A percentile compares a stretch with the other conserved stretches of the same genome.
Evolutionary conservation across 1,140 invertebrate species (phyloP).

Genomic region (Lepidurus couesii): DNA sequence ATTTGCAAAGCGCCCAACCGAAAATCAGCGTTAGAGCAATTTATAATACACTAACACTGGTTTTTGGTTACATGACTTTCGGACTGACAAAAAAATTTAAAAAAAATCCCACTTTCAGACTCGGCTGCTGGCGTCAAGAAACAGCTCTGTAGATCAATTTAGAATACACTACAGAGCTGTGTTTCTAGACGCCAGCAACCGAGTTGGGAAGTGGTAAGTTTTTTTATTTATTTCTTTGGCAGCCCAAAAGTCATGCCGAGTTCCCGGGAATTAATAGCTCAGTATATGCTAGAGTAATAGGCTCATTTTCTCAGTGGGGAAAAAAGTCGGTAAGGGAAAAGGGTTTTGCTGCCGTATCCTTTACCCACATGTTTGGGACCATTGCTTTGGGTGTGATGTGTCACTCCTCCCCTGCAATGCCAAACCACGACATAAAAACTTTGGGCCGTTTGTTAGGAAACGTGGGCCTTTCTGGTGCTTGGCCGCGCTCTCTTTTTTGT

Average conservation of each 20-base stretch:
- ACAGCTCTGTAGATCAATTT: no score
- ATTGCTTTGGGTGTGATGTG: not conserved
- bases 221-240: not conserved
- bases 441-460: not conserved
- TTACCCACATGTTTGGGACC: not conserved
- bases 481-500: not conserved
- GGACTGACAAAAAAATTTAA: no score
- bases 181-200: not conserved
- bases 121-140: no score
- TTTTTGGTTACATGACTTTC: not conserved
- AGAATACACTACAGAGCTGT: no score
- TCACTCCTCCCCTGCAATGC: not conserved
- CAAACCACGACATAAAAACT: not conserved
- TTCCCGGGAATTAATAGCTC: not conserved
- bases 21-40: not conserved
- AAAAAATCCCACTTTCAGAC: no score
- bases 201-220: not conserved
- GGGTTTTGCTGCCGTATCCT: not conserved
- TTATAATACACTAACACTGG: not conserved
- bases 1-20: not conserved
- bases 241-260: not conserved
- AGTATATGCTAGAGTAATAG: not conserved
- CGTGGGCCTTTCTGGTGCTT: not conserved
- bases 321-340: not conserved
- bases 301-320: constrained; percentile 13